phyloP scores from a whole-genome alignment of 2,888 invertebrate species.

The Trissonchulus latispiculum region DNA sequence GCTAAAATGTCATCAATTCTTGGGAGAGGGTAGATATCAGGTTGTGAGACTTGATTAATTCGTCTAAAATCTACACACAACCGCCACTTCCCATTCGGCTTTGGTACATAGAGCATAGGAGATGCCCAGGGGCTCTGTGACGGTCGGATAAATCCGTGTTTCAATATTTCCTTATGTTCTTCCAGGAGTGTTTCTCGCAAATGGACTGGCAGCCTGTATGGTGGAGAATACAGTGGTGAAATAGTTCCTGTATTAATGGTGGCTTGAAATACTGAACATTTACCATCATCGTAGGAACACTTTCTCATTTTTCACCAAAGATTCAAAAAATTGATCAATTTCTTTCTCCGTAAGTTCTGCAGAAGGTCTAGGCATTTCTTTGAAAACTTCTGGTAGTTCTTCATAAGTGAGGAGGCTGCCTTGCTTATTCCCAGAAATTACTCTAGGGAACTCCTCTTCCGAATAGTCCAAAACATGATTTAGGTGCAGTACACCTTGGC shows the following conservation, averaged over 20 bases:
- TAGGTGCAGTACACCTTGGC: too few relatives aligned
- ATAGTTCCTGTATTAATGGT: neutral
- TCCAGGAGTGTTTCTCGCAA: neutral
- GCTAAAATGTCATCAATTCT: slow-evolving; percentile 12
- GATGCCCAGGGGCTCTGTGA: slow-evolving; percentile 4
- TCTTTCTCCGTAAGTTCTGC: too few relatives aligned
- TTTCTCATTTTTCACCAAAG: too few relatives aligned
- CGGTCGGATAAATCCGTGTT: neutral
- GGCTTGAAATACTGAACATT: neutral
- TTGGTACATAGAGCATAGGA: slow-evolving; percentile 12
- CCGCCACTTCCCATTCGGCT: neutral
- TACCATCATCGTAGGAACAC: neutral
- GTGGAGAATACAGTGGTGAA: neutral
- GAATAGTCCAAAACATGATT: too few relatives aligned
- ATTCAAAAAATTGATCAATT: too few relatives aligned
- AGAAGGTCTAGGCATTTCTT: too few relatives aligned
- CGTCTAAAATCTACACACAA: slow-evolving; percentile 16
- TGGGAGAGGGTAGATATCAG: slow-evolving; percentile 18
- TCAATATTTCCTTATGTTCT: neutral
- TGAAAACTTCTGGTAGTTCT: too few relatives aligned
- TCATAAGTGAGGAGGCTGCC: too few relatives aligned
- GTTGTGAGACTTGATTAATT: slow-evolving; percentile 4
- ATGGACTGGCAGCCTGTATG: neutral
- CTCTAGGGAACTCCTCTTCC: too few relatives aligned
- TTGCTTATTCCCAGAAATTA: too few relatives aligned